phyloP scores from a whole-genome alignment of 2,888 invertebrate species.

The Diarsia rubi region DNA sequence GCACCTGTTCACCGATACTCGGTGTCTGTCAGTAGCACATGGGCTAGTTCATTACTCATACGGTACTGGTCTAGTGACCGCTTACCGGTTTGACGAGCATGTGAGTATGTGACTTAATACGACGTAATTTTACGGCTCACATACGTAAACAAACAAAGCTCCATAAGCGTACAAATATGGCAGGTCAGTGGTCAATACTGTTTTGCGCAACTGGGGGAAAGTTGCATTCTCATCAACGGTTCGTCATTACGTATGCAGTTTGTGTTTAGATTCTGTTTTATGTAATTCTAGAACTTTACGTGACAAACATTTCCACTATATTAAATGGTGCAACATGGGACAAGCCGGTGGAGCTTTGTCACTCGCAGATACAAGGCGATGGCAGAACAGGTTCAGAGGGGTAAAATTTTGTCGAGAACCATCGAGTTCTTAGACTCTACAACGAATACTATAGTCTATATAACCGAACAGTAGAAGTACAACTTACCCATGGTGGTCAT shows the following conservation, averaged over 20 bases:
- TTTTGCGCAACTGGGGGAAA: slow-evolving; percentile 81
- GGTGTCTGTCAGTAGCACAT: slow-evolving; percentile 69
- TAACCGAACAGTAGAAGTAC: slow-evolving; percentile 8
- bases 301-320: neutral
- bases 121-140: slow-evolving; percentile 70
- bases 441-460: neutral
- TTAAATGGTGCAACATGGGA: neutral
- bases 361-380: neutral
- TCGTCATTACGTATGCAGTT: slow-evolving; percentile 53
- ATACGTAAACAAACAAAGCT: slow-evolving; percentile 74
- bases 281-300: slow-evolving; percentile 42
- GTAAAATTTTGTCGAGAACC: neutral
- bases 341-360: slow-evolving; percentile 7
- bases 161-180: slow-evolving; percentile 72
- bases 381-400: neutral
- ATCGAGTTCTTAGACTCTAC: neutral
- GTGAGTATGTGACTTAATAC: slow-evolving; percentile 82
- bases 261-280: slow-evolving; percentile 63
- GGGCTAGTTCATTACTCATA: slow-evolving; percentile 86
- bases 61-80: slow-evolving; percentile 69
- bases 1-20: slow-evolving; percentile 74
- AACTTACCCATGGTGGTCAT: slow-evolving; percentile 90
- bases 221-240: slow-evolving; percentile 71
- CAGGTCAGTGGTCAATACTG: slow-evolving; percentile 66
- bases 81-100: slow-evolving; percentile 85